Base-by-base conservation (phyloP, 1,140 invertebrate genomes). In the Leptoteleia sp. region DNA sequence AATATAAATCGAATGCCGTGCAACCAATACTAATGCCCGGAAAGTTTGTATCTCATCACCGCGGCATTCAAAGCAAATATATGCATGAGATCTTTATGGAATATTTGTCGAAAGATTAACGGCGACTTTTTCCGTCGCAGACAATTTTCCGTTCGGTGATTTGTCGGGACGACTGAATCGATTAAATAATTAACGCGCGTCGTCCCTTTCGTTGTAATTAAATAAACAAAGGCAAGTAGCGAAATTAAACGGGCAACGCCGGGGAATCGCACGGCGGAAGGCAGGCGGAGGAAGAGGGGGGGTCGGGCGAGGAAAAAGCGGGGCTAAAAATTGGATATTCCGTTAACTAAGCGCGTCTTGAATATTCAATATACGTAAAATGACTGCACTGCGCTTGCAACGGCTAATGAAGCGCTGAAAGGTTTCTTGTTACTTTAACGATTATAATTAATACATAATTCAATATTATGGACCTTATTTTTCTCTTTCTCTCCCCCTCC, bases 361-460 rank as follows among this genome's bases (percentile, higher is more conserved):
- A 68, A 68, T 68, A 68, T 76, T 76, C 47, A 62, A 38, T 76
- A 27, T 29, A 54, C 47, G 13, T 45, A 61, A 75, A 62, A 57
- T 42, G 38, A 55, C 38, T 76, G 38, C 48, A 35, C 25, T 40
- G 31, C 35, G 3, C 47, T 48, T n/a, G 62, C 62, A 40, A 68
- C 62, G 47, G 57, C 64, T 70, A 76, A 64, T 64, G 64, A 70
- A 76, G 48, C 43, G 65, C 75, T 70, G 65, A 77, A 77, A 77
- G 50, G 75, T 77, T 77, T 77, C 65, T 65, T 52, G 65, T 71
- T 77, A 65, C 57, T 52, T 22, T 50, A 65, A 71, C 43, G 59
- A 70, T 77, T 77, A 77, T 71, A 77, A 77, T 77, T 77, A 77
- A 65, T 77, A 59, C 57, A 65, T 65, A 76, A 67, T 68, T 68